A percentile compares a stretch with the other conserved stretches of the same genome.
phyloP scores from a whole-genome alignment of 2,888 invertebrate genomes.

The Prionchulus punctatus region DNA sequence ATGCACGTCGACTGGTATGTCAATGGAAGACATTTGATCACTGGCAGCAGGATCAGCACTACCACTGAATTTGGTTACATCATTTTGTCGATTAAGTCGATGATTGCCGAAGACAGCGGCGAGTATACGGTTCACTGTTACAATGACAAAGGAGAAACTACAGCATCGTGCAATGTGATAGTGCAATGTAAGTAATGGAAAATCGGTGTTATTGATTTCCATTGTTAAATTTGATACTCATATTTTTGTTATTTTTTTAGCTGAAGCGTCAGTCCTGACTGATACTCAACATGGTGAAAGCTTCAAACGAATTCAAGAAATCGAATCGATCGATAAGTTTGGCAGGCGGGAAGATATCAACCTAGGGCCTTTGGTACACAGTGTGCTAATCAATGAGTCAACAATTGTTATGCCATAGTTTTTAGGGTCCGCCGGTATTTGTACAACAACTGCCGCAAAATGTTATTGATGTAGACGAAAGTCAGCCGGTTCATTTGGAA shows the following conservation, averaged over 20 bases:
- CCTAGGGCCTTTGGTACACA: slow-evolving; percentile 4
- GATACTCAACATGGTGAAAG: slow-evolving; percentile 30
- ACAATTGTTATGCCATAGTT: background rate
- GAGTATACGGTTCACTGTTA: slow-evolving; percentile 57
- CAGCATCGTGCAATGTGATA: slow-evolving; percentile 5
- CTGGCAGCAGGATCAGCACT: slow-evolving; percentile 17
- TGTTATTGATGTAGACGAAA: slow-evolving; percentile 27
- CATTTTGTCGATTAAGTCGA: slow-evolving; percentile 68
- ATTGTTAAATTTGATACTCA: background rate
- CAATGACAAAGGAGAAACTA: slow-evolving; percentile 24
- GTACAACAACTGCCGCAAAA: slow-evolving; percentile 17
- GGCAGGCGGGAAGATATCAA: slow-evolving; percentile 20
- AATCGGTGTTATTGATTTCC: background rate
- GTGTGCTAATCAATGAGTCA: background rate
- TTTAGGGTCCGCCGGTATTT: slow-evolving; percentile 19
- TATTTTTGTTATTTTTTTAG: slow-evolving; percentile 13
- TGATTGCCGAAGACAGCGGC: slow-evolving; percentile 73
- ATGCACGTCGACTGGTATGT: slow-evolving; percentile 98
- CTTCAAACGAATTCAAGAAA: slow-evolving; percentile 31
- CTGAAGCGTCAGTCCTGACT: slow-evolving; percentile 15
- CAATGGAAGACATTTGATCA: slow-evolving; percentile 73
- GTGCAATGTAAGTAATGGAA: background rate
- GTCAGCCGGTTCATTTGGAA: slow-evolving; percentile 34
- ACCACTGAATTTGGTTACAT: slow-evolving; percentile 69
- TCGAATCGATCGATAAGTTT: slow-evolving; percentile 41